A percentile compares a stretch with the other conserved stretches of the same genome.
phyloP scores from a whole-genome alignment of 2,888 invertebrate species.

The Drosophila quinaria region DNA sequence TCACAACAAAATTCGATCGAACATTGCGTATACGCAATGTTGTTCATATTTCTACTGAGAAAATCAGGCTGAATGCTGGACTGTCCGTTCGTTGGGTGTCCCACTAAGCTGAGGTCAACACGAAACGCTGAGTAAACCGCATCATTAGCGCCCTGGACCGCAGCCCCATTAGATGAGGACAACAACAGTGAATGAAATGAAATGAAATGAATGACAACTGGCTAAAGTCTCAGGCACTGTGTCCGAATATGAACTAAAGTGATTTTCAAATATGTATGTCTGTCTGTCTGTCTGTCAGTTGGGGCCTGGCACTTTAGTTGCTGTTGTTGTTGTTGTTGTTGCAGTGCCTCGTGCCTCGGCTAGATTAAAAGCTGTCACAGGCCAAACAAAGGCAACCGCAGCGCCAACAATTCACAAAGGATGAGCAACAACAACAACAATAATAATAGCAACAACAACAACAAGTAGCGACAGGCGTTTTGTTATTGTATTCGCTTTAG shows the following conservation, averaged over 20 bases:
- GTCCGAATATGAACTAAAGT: slow-evolving; percentile 76
- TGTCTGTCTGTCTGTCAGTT: slow-evolving; percentile 19
- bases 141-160: slow-evolving; percentile 77
- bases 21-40: slow-evolving; percentile 32
- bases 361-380: slow-evolving; percentile 82
- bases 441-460: slow-evolving; percentile 15
- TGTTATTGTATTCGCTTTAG: slow-evolving; percentile 78
- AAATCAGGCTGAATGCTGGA: background rate
- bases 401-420: slow-evolving; percentile 67
- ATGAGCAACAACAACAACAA: slow-evolving; percentile 56
- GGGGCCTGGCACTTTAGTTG: slow-evolving; percentile 60
- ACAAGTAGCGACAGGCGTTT: slow-evolving; percentile 42
- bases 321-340: slow-evolving; percentile 40
- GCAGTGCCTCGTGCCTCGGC: slow-evolving; percentile 69
- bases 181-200: slow-evolving; percentile 10
- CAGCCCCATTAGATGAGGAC: slow-evolving; percentile 53
- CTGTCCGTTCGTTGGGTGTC: background rate
- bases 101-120: slow-evolving; percentile 19
- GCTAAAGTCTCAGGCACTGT: slow-evolving; percentile 67
- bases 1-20: slow-evolving; percentile 26
- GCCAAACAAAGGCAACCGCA: slow-evolving; percentile 81
- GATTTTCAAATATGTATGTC: slow-evolving; percentile 74
- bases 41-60: background rate
- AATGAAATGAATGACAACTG: slow-evolving; percentile 71
- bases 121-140: slow-evolving; percentile 56